Conservation (phyloP, 2,888 invertebrate species). For the Hoplodrina ambigua region DNA sequence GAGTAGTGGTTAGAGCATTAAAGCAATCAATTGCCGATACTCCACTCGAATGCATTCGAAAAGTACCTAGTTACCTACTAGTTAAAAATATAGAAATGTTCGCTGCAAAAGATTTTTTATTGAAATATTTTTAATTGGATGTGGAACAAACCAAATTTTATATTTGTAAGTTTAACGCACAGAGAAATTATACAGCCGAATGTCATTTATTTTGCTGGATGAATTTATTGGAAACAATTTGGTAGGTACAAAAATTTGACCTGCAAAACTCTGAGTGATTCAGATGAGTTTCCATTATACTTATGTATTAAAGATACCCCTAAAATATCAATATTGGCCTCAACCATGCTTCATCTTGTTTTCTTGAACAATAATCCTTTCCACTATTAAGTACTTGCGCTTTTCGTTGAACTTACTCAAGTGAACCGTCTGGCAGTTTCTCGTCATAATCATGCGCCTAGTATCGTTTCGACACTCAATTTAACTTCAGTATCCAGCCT, state of each 20-base stretch:
- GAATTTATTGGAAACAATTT: background rate
- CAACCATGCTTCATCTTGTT: background rate
- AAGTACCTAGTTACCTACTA: background rate
- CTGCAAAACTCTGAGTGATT: too few relatives aligned
- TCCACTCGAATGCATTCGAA: background rate
- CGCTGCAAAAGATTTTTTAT: background rate
- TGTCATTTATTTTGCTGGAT: background rate
- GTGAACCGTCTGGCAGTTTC: background rate
- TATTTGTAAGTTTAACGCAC: background rate
- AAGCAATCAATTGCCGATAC: background rate
- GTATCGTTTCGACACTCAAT: constrained; percentile 18
- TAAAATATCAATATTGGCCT: background rate
- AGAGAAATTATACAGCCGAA: background rate
- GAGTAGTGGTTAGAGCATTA: constrained; percentile 1
- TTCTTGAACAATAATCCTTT: background rate
- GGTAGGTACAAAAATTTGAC: background rate
- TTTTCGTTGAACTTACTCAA: background rate
- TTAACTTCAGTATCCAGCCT: constrained; percentile 15
- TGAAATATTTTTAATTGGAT: constrained; percentile 12
- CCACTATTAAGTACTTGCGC: background rate
- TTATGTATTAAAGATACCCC: too few relatives aligned
- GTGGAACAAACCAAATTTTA: background rate
- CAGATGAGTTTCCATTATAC: too few relatives aligned
- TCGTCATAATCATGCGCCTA: background rate
- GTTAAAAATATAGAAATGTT: constrained; percentile 14